phyloP scores from a whole-genome alignment of 2,797 vertebrate species.

The Selene dorsalis region DNA sequence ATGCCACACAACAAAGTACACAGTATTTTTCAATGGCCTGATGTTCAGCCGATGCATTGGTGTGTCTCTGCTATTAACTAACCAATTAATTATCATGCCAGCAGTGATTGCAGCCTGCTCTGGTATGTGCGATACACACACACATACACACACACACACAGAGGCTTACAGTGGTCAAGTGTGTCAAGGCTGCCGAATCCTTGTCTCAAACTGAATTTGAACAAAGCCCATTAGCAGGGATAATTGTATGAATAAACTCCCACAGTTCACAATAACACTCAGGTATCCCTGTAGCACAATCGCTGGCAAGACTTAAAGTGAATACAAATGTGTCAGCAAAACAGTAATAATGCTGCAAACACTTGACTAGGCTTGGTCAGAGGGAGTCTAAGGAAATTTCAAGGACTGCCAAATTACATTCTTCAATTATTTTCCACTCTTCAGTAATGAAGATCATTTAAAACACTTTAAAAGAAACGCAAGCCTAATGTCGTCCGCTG shows the following conservation, averaged over 20 bases:
- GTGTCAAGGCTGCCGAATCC: background rate
- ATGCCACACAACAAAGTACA: too few species aligned
- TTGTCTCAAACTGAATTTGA: conserved; percentile 1
- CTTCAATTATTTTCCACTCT: conserved; percentile 3
- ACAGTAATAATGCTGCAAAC: background rate
- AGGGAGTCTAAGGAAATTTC: background rate
- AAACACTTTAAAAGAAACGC: conserved; percentile 18
- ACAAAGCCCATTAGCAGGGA: conserved; percentile 7
- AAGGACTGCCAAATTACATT: conserved; percentile 19
- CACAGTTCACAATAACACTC: conserved; percentile 18
- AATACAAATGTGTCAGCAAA: background rate
- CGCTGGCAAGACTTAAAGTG: conserved; percentile 13
- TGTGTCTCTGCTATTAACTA: too few species aligned
- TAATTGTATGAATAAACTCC: conserved; percentile 11
- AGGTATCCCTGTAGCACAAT: background rate
- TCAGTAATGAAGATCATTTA: conserved; percentile 21
- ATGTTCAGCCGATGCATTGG: too few species aligned
- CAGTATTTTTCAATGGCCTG: too few species aligned
- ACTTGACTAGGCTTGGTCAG: background rate
- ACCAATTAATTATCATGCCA: background rate
- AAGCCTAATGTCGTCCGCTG: background rate
- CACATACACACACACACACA: background rate
- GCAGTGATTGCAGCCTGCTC: background rate
- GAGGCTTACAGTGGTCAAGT: background rate
- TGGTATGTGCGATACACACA: background rate